Evolutionary conservation across 2,797 vertebrate species (phyloP), one percentile per base, ranked within the genome.

Genomic region (Spea hammondii): DNA sequence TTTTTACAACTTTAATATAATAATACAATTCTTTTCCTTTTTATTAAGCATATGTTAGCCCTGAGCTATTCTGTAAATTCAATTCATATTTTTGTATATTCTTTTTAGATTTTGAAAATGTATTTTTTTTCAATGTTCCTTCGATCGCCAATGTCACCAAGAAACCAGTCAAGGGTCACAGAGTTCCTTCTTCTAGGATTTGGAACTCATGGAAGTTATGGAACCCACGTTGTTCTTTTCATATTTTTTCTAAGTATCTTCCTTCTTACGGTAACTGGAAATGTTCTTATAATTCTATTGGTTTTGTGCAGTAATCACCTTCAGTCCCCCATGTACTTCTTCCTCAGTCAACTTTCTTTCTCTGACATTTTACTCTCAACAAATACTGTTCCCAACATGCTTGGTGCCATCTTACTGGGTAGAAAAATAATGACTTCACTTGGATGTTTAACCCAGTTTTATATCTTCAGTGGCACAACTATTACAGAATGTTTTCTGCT

Each of bases 381-480:
- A 12, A 62, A 59, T n/a, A 57, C 45, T 47, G 6, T 72, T n/a
- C 70, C 55, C 54, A 48, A 47, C 45, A n/a, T 73, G 13, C 57
- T 62, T 8, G 10, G 14, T 47, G 7, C 32, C 5, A 6, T 73
- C 9, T 17, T 73, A 10, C n/a, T 2, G 4, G 46, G 46, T 32
- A 8, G 59, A 4, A 9, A 73, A 50, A 5, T 8, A 12, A 59
- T 72, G 12, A 57, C 32, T 4, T 59, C 12, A 5, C 6, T 32
- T 72, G 54, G 71, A 44, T 73, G 71, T 48, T 47, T 73, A 1
- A 62, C 46, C 7, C 71, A 73, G 4, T 60, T 73, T n/a, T 60
- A 49, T 60, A 12, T 48, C 48, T 60, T 47, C 13, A 46, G 71
- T 50, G 55, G 8, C 12, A 14, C 45, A 44, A 59, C 53, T 13